These are phyloP conservation scores for Myopa tessellatipennis DNA, from an alignment of 2,888 invertebrate species.

Conservation along the genomic window DNA sequence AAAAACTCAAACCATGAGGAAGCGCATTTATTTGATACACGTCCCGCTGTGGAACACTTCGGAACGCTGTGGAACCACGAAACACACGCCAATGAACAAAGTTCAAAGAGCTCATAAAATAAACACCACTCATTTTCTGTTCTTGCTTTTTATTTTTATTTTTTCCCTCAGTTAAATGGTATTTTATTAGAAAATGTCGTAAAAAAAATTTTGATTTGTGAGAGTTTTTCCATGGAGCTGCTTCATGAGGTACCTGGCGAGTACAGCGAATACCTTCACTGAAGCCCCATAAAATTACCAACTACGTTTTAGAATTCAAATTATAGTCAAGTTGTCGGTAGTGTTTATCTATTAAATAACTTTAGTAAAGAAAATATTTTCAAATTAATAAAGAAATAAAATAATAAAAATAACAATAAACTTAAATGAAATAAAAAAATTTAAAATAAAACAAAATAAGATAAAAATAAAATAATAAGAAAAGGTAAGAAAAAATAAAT, in stretches of 20 bases:
- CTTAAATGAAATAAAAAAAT: too few species aligned
- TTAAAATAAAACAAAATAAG: too few species aligned
- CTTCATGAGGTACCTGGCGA: too few species aligned
- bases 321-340: too few species aligned
- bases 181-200: conserved; percentile 2
- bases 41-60: neutral
- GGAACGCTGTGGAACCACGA: neutral
- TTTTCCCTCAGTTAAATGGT: neutral
- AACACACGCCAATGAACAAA: neutral
- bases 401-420: too few species aligned
- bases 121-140: neutral
- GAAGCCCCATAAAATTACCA: too few species aligned
- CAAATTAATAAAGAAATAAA: too few species aligned
- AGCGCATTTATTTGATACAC: neutral
- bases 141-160: neutral
- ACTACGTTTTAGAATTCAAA: too few species aligned
- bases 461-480: too few species aligned
- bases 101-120: conserved; percentile 9
- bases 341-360: neutral
- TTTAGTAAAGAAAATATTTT: neutral
- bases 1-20: neutral
- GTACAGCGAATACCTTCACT: too few species aligned
- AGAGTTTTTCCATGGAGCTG: neutral
- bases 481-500: too few species aligned
- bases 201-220: neutral